Base-by-base conservation (phyloP, 1,140 invertebrate genomes). In the Rhopalosiphum padi region DNA sequence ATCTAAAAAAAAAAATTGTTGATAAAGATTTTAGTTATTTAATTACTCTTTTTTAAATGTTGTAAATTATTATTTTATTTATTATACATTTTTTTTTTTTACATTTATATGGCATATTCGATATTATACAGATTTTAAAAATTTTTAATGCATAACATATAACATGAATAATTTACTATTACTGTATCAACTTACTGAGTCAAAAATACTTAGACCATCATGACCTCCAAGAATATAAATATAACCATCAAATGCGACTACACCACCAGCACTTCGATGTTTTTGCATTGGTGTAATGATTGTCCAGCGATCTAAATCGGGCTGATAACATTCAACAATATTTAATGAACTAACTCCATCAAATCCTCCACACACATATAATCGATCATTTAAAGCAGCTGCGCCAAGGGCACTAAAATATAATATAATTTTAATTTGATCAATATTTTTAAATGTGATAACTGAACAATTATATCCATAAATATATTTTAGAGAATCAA, bases 311-410 rank as follows among this genome's bases (percentile, higher is more conserved):
- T 97, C 97, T 91, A 95, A 97, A 94, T 97, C 96, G 4, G 97
- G 97, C 95, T 97, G 96, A 95, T 98, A 98, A 94, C 97, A 97
- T 95, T 98, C 98, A 5, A 98, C 97, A 2, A 97, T 98, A 95
- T 97, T 98, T 7, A 98, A 95, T 11, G 98, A 98, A 21, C 97
- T 97, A 22, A 97, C 96, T n/a, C 98, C 98, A 95, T 98, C 98
- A 94, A 98, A 97, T 46, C 98, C 98, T n/a, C 98, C 98, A 95
- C 98, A 98, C 3, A 98, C 98, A 95, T 98, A 98, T 86, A 99
- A 96, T 94, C 96, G 96, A 94, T 97, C 97, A 94, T 97, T 97
- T 37, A 98, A 95, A 15, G 97, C 96, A n/a, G 97, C 97, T n/a
- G 97, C 97, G 48, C 98, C 98, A 21, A 98, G 96, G 90, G 98